These are phyloP conservation scores for Drosophila truncata DNA, from an alignment of 1,140 invertebrate genomes.

Conservation along the genomic window DNA sequence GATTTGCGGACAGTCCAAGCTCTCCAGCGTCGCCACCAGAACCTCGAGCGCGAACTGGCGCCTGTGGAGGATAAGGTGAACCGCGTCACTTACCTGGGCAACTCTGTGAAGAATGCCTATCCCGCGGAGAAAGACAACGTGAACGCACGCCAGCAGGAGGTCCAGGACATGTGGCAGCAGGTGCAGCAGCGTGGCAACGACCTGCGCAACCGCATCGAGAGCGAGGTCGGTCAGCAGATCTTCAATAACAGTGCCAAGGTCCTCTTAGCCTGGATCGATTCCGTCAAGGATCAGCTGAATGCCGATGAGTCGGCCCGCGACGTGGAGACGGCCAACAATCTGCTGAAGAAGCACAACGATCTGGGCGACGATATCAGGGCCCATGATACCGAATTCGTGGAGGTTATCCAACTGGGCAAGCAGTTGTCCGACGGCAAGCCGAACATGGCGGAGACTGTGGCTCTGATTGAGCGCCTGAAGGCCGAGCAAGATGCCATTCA, in stretches of 20 bases:
- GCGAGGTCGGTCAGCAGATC: constrained; percentile 97
- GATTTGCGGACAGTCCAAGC: constrained; percentile 97
- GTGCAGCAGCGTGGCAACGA: constrained; percentile 94
- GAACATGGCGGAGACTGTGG: constrained; percentile 89
- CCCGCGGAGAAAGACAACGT: constrained; percentile 95
- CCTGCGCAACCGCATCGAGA: constrained; percentile 92
- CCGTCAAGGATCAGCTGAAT: constrained; percentile 92
- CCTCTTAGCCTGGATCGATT: constrained; percentile 91
- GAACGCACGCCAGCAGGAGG: constrained; percentile 92
- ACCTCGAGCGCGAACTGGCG: constrained; percentile 95
- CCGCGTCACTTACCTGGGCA: constrained; percentile 92
- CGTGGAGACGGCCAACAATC: constrained; percentile 95
- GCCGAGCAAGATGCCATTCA: constrained; percentile 92
- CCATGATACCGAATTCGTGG: constrained; percentile 90
- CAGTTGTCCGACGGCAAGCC: constrained; percentile 91
- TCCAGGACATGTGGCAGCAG: constrained; percentile 94
- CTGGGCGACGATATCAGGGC: constrained; percentile 96
- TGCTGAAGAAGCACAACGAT: constrained; percentile 96
- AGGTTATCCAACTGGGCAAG: constrained; percentile 91
- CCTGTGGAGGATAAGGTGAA: constrained; percentile 96
- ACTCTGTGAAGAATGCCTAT: constrained; percentile 95
- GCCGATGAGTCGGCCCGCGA: constrained; percentile 93
- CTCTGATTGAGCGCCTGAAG: constrained; percentile 90
- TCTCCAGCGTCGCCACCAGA: constrained; percentile 94
- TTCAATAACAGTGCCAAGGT: constrained; percentile 95